phyloP scores from a whole-genome alignment of 2,888 invertebrate species.

The Orthosia gothica region DNA sequence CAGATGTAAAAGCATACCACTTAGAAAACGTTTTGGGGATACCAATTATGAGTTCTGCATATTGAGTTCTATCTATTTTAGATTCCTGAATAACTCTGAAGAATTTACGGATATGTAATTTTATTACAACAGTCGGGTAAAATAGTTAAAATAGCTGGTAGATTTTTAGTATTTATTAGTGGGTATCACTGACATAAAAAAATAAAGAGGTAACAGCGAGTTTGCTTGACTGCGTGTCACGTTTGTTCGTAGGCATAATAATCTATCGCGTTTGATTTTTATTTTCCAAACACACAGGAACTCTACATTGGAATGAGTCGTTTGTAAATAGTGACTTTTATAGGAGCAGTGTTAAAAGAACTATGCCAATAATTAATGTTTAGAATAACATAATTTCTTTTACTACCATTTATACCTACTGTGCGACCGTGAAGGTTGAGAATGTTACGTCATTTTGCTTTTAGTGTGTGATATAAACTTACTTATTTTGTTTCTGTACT shows the following conservation, averaged over 20 bases:
- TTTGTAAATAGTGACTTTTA: conserved; percentile 74
- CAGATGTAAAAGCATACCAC: no score
- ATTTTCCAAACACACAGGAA: conserved; percentile 75
- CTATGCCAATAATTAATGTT: conserved; percentile 69
- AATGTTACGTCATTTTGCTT: conserved; percentile 91
- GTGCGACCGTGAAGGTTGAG: conserved; percentile 91
- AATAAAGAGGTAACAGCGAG: conserved; percentile 79
- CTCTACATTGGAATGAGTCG: conserved; percentile 73
- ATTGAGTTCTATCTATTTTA: no score
- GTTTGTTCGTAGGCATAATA: conserved; percentile 87
- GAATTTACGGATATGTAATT: no score
- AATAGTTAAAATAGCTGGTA: conserved; percentile 21
- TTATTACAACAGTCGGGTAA: no score
- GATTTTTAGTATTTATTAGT: conserved; percentile 27
- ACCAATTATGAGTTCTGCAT: no score
- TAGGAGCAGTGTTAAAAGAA: conserved; percentile 70
- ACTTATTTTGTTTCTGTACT: conserved; percentile 80
- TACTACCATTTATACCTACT: conserved; percentile 83
- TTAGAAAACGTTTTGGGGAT: no score
- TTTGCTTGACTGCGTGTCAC: conserved; percentile 91
- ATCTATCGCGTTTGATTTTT: conserved; percentile 85
- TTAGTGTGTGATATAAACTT: conserved; percentile 87
- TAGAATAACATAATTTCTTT: conserved; percentile 72
- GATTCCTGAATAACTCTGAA: no score
- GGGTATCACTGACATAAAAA: conserved; percentile 70